Evolutionary conservation across 2,113 vertebrate genomes (phyloP), one percentile per base, ranked within the genome.

Genomic region (Pollachius pollachius): DNA sequence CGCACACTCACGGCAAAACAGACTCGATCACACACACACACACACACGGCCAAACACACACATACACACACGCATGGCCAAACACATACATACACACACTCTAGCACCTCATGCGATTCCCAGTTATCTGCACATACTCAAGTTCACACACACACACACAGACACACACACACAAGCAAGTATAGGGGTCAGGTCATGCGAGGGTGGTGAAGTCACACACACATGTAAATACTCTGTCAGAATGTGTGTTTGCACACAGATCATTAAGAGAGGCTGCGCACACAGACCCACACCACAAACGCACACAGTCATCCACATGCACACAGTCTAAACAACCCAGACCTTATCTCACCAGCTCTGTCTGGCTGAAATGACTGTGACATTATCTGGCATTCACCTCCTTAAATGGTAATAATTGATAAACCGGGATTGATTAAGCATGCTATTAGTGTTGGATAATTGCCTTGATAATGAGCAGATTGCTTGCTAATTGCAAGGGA

Each of bases 391-490:
- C 79, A 58, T 72, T 82, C 75, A 74, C 86, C 82, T 83, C 67
- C 72, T 85, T 85, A 85, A 86, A 86, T 68, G 68, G 86, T 88
- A 89, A 84, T 87, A 87, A 90, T 81, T 90, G 87, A 88, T 88
- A 68, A 81, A 84, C 84, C 77, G 76, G 84, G 84, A 90, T 85
- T 83, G 89, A 89, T 90, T 89, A 87, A 89, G 82, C 83, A 81
- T 80, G 83, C 84, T 84, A 89, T 90, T 90, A 89, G 82, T 73
- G 71, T 68, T 57, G 77, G 72, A 80, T 89, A 87, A 88, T 90
- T 84, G 83, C 72, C 79, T 83, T 83, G 80, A 89, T 88, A 88
- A 87, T 84, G 81, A 85, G 83, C 85, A 87, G 89, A 90, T 88
- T 84, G 78, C 75, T 64, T 79, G 75, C 81, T 88, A 89, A 89